These are phyloP conservation scores for Scaptomyza flava DNA, from an alignment of 2,888 invertebrate species.

Conservation along the genomic window DNA sequence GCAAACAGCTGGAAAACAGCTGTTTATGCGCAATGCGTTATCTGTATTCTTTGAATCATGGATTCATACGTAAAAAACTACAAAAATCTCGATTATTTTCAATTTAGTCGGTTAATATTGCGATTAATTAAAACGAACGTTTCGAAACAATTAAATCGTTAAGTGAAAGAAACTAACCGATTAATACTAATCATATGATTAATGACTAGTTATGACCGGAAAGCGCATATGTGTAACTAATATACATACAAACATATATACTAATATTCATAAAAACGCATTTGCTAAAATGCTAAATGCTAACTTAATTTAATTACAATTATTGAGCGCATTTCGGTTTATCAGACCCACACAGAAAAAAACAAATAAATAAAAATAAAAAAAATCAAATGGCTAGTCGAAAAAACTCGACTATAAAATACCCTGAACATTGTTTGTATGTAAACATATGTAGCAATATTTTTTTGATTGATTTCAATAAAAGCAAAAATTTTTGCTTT, in stretches of 20 bases:
- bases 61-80: too few relatives aligned
- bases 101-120: too few relatives aligned
- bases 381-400: neutral
- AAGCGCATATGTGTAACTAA: conserved; percentile 19
- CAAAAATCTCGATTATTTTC: too few relatives aligned
- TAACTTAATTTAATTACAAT: conserved; percentile 8
- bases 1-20: too few relatives aligned
- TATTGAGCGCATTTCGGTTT: conserved; percentile 30
- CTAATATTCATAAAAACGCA: neutral
- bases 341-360: conserved; percentile 36
- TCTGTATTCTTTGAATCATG: too few relatives aligned
- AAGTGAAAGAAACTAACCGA: too few relatives aligned
- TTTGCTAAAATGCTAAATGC: conserved; percentile 7
- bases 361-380: neutral
- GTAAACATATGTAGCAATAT: neutral
- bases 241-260: conserved; percentile 2
- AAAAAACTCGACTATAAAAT: neutral
- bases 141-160: too few relatives aligned
- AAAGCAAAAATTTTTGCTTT: neutral
- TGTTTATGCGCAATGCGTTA: too few relatives aligned
- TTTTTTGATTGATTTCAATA: neutral
- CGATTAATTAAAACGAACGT: too few relatives aligned
- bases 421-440: neutral
- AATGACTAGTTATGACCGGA: conserved; percentile 31
- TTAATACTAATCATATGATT: too few relatives aligned